Conservation (phyloP, 2,797 vertebrate species). For the Sylvilagus floridanus region DNA sequence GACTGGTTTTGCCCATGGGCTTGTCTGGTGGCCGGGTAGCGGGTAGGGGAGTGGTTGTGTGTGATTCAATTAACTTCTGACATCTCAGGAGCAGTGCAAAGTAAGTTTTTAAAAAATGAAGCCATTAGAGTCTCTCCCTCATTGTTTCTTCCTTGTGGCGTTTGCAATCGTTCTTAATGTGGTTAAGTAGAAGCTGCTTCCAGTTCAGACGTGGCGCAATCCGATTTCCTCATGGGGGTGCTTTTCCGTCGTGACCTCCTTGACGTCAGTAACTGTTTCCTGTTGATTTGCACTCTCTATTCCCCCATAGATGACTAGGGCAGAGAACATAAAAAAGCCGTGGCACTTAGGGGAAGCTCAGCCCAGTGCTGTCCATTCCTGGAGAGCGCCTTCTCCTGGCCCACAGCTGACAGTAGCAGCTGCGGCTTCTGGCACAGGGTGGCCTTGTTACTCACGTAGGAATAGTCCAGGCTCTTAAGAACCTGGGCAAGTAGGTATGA, state of each 20-base stretch:
- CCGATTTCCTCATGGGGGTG: conserved; percentile 81
- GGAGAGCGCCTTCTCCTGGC: neutral
- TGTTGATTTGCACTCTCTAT: conserved; percentile 84
- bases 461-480: conserved; percentile 37
- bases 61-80: conserved; percentile 37
- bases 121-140: neutral
- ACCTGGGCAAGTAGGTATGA: neutral
- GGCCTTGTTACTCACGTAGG: neutral
- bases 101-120: neutral
- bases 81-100: neutral
- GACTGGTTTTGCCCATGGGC: neutral
- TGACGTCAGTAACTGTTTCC: conserved; percentile 83
- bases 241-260: conserved; percentile 71
- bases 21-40: neutral
- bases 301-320: conserved; percentile 32
- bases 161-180: conserved; percentile 73
- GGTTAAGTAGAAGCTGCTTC: conserved; percentile 71
- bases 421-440: neutral
- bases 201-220: conserved; percentile 80
- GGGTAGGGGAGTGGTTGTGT: neutral
- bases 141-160: conserved; percentile 71
- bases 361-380: neutral
- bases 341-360: conserved; percentile 69
- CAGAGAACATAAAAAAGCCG: conserved; percentile 63
- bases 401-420: neutral